Evolutionary conservation across 2,888 invertebrate species (phyloP), one percentile per base, ranked within the genome.

Genomic region (Stenodera caucasica): DNA sequence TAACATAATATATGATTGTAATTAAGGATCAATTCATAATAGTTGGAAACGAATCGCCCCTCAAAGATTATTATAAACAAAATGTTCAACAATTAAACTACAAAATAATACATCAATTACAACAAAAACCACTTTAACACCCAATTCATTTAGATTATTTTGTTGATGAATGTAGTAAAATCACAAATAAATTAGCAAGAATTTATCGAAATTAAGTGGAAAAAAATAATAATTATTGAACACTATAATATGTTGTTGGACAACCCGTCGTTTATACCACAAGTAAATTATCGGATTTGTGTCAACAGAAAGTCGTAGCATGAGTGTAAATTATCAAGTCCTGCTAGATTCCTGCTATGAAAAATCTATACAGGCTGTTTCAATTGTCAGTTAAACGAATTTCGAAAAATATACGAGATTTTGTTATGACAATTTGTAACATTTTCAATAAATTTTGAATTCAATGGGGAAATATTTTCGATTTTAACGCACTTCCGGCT

Each of bases 241-340:
- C 18, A 18, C 4, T 33, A n/a, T 37, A 37, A 26, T 35, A 35
- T 26, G 18, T 33, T 50, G 56, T 45, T 45, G 63, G 53, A 70
- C 70, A 70, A 70, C 71, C 71, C 68, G 70, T 67, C 65, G 71
- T 65, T 68, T n/a, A 66, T 57, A 21, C 61, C 59, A 60, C 59
- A 63, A 67, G 64, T 75, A 75, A 73, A 75, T 75, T 72, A 74
- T 72, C 72, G 68, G 75, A 72, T 75, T 74, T 75, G 74, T 72
- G 74, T 75, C 74, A 68, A 70, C 70, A 71, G 61, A 62, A 55
- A 57, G 58, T 45, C 62, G 58, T 57, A 55, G 60, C 64, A 60
- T 57, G 54, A 56, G 68, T 65, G 73, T 72, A 72, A 75, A 75
- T 74, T 72, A 69, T 67, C 67, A 63, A 60, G 54, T n/a, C 29